Evolutionary conservation across 2,888 invertebrate species (phyloP).

Genomic region (Agapostemon virescens): DNA sequence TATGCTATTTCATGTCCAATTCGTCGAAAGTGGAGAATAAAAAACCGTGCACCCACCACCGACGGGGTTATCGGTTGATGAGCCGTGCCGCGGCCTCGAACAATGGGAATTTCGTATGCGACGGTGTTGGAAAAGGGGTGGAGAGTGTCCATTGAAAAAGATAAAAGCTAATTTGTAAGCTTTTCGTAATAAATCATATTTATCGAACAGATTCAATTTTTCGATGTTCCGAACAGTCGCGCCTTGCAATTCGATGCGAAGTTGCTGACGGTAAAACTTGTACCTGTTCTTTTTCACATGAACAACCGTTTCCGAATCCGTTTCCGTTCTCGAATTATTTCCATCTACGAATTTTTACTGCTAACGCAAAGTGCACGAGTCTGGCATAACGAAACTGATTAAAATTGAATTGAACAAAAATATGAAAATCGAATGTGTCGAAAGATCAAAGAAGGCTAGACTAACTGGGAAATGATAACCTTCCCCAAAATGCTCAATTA

Average conservation of each 20-base stretch:
- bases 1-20: background rate
- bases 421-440: too few relatives aligned
- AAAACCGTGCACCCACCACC: background rate
- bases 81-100: background rate
- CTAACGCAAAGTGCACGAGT: too few relatives aligned
- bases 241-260: background rate
- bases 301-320: too few relatives aligned
- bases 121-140: background rate
- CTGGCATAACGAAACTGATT: too few relatives aligned
- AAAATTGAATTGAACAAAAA: too few relatives aligned
- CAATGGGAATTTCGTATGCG: background rate
- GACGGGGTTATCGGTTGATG: background rate
- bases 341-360: too few relatives aligned
- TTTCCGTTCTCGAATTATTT: too few relatives aligned
- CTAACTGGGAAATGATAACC: too few relatives aligned
- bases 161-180: conserved; percentile 8
- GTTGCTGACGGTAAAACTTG: background rate
- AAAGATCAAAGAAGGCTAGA: too few relatives aligned
- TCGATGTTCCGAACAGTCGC: background rate
- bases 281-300: background rate
- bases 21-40: background rate
- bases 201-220: background rate
- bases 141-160: conserved; percentile 2
- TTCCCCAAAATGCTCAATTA: too few relatives aligned
- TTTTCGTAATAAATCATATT: background rate